Evolutionary conservation across 1,140 invertebrate species (phyloP), one percentile per base, ranked within the genome.

Genomic region (Achroia grisella): DNA sequence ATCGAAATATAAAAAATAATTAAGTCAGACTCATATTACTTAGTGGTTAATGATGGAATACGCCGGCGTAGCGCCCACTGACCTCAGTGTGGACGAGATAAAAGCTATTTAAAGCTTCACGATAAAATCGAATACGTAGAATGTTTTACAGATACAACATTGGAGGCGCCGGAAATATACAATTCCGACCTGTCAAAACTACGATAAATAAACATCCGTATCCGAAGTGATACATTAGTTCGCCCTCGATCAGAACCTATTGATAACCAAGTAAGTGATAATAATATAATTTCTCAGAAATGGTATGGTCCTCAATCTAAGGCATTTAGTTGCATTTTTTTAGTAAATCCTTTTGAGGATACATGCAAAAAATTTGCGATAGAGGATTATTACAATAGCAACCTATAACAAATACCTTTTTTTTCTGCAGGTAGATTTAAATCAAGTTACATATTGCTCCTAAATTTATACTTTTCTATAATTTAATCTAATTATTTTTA

Each of bases 1-100:
- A 23, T 23, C 2, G 6, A 23, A 23, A 3, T 23, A 23, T 23
- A 23, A 3, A 23, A 23, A 23, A 23, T 6, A 23, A n/a, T n/a
- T n/a, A 3, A 23, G 17, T 23, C 17, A 23, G 17, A 23, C 2
- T 3, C 6, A 6, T 2, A 23, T 23, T 23, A 23, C 17, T 23
- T 53, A 60, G 56, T 50, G 40, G 59, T 65, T 68, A 72, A 75
- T 72, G 69, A 68, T 71, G 55, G 63, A 58, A 53, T 69, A 62
- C 56, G 64, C 62, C 55, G 58, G 45, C 72, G 63, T 59, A 71
- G 71, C 64, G 75, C 76, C 75, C 70, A 79, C 65, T 81, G 77
- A 81, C 80, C 80, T 84, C 77, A 78, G 60, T 58, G 59, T 57
- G 55, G 52, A 62, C 69, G 66, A 78, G 79, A 84, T 84, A 84